Evolutionary conservation across 2,888 invertebrate species (phyloP), one percentile per base, ranked within the genome.

Genomic region (Colletes collaris): DNA sequence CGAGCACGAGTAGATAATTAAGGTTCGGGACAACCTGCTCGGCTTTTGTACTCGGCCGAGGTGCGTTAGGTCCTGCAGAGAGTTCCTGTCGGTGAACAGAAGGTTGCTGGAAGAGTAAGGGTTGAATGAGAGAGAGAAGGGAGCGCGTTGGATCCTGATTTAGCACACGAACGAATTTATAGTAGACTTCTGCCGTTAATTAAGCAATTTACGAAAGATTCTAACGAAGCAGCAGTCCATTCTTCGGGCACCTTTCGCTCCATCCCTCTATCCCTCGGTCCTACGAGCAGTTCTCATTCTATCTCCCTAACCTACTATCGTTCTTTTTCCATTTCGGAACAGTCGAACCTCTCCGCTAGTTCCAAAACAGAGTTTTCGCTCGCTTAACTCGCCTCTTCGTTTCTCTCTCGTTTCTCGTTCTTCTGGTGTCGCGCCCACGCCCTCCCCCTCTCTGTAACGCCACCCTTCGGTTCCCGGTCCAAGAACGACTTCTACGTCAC

Each of bases 11-110:
- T 52, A 79, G 82, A 87, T 86, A 86, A 86, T 86, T 86, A 86
- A 86, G 86, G 87, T 83, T 86, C 87, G 67, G 83, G 87, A 77
- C 81, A 82, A 83, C 78, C 86, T 86, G 76, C 83, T 71, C 70
- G 81, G 87, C 86, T 85, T 86, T 86, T 85, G 86, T 86, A 59
- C 71, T 74, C 74, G 75, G 67, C 58, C 66, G 64, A 83, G 82
- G 52, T 84, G 83, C 76, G 72, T 76, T 81, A 52, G 70, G 66
- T 52, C 76, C 60, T 37, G 66, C 11, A 66, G 70, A 52, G 78
- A 62, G 56, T 27, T 52, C 62, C 53, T 49, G 65, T 65, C 56
- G 56, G 44, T 55, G 69, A 66, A 58, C 55, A 65, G 67, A 53
- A 56, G 63, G 62, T 64, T 58, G 6, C 56, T 27, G 49, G 44